These are phyloP conservation scores for Neoascia interrupta DNA, from an alignment of 2,888 invertebrate species.

Conservation along the genomic window DNA sequence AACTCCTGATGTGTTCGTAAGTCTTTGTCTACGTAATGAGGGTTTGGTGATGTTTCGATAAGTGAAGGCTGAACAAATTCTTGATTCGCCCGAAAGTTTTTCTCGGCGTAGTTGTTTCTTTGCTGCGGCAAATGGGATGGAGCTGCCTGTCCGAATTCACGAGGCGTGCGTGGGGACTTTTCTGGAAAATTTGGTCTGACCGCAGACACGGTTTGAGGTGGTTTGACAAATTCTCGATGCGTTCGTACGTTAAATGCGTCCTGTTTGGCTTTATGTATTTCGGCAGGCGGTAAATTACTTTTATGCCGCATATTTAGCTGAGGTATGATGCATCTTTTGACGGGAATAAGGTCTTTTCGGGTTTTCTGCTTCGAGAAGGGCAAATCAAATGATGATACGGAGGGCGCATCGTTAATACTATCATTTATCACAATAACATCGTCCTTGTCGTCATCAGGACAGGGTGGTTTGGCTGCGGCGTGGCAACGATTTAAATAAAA, in stretches of 20 bases:
- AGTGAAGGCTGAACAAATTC: too few species aligned
- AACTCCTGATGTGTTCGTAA: too few species aligned
- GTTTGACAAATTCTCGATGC: too few species aligned
- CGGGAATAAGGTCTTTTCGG: slow-evolving; percentile 11
- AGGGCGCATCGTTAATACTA: slow-evolving; percentile 49
- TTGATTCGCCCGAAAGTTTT: too few species aligned
- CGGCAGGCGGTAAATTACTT: slow-evolving; percentile 4
- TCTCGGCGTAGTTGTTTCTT: too few species aligned
- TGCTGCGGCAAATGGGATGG: too few species aligned
- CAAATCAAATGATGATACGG: slow-evolving; percentile 1
- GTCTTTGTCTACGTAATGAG: too few species aligned
- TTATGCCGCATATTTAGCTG: slow-evolving; percentile 26
- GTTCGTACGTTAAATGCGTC: not conserved
- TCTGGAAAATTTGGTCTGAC: too few species aligned
- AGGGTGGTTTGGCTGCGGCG: slow-evolving; percentile 6
- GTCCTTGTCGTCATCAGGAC: slow-evolving; percentile 42
- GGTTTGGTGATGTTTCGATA: too few species aligned
- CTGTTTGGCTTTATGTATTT: slow-evolving; percentile 23
- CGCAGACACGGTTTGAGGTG: too few species aligned
- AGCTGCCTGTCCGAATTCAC: too few species aligned
- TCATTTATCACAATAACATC: slow-evolving; percentile 63
- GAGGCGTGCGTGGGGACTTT: too few species aligned
- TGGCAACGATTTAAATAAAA: slow-evolving; percentile 7
- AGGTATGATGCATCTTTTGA: slow-evolving; percentile 4
- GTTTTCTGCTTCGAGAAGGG: slow-evolving; percentile 21